These are phyloP conservation scores for Marcusenius ussheri DNA, from an alignment of 2,113 vertebrate genomes.

Conservation along the genomic window DNA sequence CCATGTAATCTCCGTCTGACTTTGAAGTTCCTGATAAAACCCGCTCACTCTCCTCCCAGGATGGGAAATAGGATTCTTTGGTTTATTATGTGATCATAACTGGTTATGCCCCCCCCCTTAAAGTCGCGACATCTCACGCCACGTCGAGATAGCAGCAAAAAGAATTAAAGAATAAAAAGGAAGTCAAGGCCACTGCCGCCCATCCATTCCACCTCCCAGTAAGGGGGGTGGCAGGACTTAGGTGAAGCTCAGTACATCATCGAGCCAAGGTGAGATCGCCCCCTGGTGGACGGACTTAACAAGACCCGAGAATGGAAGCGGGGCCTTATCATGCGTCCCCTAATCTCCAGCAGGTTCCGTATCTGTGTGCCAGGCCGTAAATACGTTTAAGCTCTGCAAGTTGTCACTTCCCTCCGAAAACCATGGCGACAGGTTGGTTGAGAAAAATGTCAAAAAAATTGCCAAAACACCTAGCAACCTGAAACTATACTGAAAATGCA, in stretches of 20 bases:
- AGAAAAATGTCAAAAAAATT: not conserved
- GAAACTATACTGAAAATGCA: not conserved
- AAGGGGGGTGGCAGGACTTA: not conserved
- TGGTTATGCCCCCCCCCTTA: not conserved
- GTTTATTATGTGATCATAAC: conserved; percentile 13
- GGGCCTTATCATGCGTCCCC: not conserved
- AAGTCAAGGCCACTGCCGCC: not conserved
- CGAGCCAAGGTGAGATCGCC: not conserved
- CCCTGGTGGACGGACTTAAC: not conserved
- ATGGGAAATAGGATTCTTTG: not conserved
- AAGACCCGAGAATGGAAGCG: not conserved
- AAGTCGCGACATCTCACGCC: not conserved
- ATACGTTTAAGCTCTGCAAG: not conserved
- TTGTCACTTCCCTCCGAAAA: not conserved
- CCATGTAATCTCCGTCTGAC: conserved; percentile 17
- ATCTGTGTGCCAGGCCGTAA: not conserved
- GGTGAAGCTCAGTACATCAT: not conserved
- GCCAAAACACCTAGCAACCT: not conserved
- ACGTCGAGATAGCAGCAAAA: not conserved
- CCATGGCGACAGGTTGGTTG: not conserved
- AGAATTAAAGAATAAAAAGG: not conserved
- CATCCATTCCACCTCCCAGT: not conserved
- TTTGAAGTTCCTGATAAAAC: conserved; percentile 28
- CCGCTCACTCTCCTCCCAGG: not conserved
- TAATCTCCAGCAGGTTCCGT: not conserved